phyloP scores from a whole-genome alignment of 2,797 vertebrate genomes.

The Cryptoprocta ferox region DNA sequence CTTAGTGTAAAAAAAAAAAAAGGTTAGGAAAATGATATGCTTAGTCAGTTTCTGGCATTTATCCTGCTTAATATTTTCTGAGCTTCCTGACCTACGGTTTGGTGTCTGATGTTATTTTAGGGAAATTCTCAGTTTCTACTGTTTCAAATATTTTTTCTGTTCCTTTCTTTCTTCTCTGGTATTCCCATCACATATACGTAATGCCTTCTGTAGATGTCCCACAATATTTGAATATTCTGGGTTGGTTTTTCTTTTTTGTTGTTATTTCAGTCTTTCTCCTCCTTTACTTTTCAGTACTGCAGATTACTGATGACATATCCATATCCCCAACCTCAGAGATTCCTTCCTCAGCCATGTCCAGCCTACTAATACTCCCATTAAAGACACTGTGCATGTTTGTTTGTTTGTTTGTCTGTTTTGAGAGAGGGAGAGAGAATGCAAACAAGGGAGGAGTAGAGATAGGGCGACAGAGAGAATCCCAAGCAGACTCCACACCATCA shows the following conservation, averaged over 20 bases:
- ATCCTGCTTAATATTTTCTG: too few species aligned
- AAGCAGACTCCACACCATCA: too few species aligned
- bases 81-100: neutral
- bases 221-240: neutral
- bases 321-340: neutral
- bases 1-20: too few species aligned
- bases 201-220: neutral
- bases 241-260: neutral
- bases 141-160: neutral
- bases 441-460: too few species aligned
- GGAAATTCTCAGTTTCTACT: neutral
- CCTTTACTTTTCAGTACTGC: neutral
- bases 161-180: neutral
- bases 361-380: neutral
- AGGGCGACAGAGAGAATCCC: too few species aligned
- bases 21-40: neutral
- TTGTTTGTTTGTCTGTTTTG: neutral
- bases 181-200: neutral
- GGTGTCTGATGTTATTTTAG: neutral
- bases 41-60: neutral
- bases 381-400: neutral
- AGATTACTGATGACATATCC: neutral
- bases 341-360: neutral
- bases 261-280: neutral
- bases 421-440: too few species aligned